Conservation (phyloP, 1,140 invertebrate genomes). For the Drosophila ercepeae region DNA sequence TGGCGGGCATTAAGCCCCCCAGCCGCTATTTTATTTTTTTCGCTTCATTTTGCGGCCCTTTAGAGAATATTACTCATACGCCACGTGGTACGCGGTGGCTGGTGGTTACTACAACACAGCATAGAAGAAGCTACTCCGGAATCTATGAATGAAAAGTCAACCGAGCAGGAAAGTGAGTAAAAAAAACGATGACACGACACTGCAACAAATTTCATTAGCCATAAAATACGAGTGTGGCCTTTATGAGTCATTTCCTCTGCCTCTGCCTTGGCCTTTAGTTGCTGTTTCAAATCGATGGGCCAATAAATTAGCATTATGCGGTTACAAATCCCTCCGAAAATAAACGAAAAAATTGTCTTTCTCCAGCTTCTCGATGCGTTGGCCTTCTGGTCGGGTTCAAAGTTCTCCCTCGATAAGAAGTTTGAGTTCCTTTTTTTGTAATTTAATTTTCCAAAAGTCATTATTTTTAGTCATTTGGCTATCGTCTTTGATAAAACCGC, state of each 20-base stretch:
- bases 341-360: too few species aligned
- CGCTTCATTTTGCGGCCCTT: background rate
- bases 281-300: constrained; percentile 73
- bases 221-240: constrained; percentile 48
- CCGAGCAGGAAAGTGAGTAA: constrained; percentile 13
- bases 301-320: constrained; percentile 75
- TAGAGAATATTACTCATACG: constrained; percentile 26
- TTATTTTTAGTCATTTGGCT: too few species aligned
- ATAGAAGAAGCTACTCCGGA: background rate
- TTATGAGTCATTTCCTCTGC: constrained; percentile 50
- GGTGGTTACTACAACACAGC: too few species aligned
- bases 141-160: constrained; percentile 30
- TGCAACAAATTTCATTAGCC: constrained; percentile 48
- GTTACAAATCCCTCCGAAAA: constrained; percentile 27
- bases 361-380: constrained; percentile 44
- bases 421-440: constrained; percentile 23
- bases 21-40: too few species aligned
- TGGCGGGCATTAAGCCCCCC: constrained; percentile 67
- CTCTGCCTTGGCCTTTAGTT: constrained; percentile 42
- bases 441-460: background rate
- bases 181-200: constrained; percentile 11
- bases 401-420: constrained; percentile 18
- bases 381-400: constrained; percentile 26
- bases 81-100: constrained; percentile 21
- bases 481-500: too few species aligned